Percentiles rank a stretch among this genome's conserved stretches.
Conservation (phyloP, 2,888 invertebrate species). For the Protodeltote pygarga region DNA sequence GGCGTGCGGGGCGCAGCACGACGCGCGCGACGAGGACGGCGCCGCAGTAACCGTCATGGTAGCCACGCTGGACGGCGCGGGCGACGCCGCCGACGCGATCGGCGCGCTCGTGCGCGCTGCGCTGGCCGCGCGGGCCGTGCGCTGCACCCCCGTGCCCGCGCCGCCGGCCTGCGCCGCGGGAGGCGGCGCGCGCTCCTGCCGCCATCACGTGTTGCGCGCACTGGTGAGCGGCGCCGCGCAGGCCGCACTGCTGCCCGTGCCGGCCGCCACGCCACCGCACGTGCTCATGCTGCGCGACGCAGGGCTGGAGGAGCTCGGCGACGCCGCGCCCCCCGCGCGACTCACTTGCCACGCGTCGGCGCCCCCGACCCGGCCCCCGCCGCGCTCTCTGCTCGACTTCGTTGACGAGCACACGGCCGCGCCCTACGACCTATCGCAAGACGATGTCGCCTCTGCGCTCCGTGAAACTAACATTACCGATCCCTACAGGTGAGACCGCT, state of each 20-base stretch:
- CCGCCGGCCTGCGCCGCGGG: constrained; percentile 33
- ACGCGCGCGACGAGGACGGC: neutral
- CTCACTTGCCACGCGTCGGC: constrained; percentile 61
- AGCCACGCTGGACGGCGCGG: constrained; percentile 25
- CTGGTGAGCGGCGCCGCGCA: constrained; percentile 33
- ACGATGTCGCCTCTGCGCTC: neutral
- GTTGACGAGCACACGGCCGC: constrained; percentile 52
- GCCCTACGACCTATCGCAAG: constrained; percentile 41
- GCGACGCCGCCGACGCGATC: constrained; percentile 39
- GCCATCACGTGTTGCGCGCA: constrained; percentile 29
- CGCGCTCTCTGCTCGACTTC: constrained; percentile 70
- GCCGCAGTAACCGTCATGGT: constrained; percentile 7
- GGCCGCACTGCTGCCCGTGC: constrained; percentile 56
- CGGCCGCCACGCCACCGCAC: constrained; percentile 54
- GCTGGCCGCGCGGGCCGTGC: constrained; percentile 46
- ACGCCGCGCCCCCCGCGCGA: constrained; percentile 62
- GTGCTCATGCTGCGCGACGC: constrained; percentile 62
- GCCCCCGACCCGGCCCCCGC: constrained; percentile 54
- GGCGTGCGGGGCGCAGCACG: constrained; percentile 13
- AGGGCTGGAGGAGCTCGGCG: constrained; percentile 68
- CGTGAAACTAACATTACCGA: neutral
- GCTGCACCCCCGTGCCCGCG: constrained; percentile 48
- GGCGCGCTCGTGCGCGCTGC: constrained; percentile 48
- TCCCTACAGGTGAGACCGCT: constrained; percentile 6
- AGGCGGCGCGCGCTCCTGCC: constrained; percentile 40